Percentiles rank a stretch among this genome's conserved stretches.
Conservation (phyloP, 2,797 vertebrate genomes). For the Acrossocheilus wenchowensis region DNA sequence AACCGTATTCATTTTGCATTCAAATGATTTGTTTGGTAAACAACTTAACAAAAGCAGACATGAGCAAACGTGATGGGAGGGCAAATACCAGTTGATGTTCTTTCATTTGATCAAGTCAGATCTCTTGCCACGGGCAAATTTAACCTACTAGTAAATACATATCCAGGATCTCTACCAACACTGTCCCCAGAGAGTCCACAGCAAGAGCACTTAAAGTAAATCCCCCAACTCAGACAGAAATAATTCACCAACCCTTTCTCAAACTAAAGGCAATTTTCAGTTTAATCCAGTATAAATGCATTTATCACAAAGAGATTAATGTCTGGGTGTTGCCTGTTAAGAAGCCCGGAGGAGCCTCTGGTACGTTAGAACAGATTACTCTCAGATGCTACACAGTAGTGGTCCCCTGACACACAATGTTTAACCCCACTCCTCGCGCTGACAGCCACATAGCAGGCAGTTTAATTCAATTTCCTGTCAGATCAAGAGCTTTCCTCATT, state of each 20-base stretch:
- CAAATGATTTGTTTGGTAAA: not conserved
- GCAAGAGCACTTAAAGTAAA: slow-evolving; percentile 77
- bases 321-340: slow-evolving; percentile 70
- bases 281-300: slow-evolving; percentile 83
- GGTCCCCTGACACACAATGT: slow-evolving; percentile 83
- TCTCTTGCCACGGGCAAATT: slow-evolving; percentile 21
- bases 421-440: slow-evolving; percentile 83
- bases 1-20: not conserved
- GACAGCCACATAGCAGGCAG: slow-evolving; percentile 80
- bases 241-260: slow-evolving; percentile 80
- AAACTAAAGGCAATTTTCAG: slow-evolving; percentile 80
- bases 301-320: slow-evolving; percentile 76
- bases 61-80: slow-evolving; percentile 1
- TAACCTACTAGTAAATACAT: slow-evolving; percentile 46
- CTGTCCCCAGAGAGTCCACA: slow-evolving; percentile 71
- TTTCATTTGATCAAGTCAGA: slow-evolving; percentile 2
- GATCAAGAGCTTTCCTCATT: slow-evolving; percentile 80
- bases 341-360: slow-evolving; percentile 73
- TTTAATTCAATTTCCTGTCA: slow-evolving; percentile 89
- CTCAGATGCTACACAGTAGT: slow-evolving; percentile 75
- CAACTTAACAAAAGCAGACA: slow-evolving; percentile 29
- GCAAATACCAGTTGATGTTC: slow-evolving; percentile 8
- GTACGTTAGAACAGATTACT: slow-evolving; percentile 77
- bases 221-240: slow-evolving; percentile 76
- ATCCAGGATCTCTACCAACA: slow-evolving; percentile 54